Evolutionary conservation across 2,797 vertebrate species (phyloP), one percentile per base, ranked within the genome.

Genomic region (Hypotaenidia philippensis): DNA sequence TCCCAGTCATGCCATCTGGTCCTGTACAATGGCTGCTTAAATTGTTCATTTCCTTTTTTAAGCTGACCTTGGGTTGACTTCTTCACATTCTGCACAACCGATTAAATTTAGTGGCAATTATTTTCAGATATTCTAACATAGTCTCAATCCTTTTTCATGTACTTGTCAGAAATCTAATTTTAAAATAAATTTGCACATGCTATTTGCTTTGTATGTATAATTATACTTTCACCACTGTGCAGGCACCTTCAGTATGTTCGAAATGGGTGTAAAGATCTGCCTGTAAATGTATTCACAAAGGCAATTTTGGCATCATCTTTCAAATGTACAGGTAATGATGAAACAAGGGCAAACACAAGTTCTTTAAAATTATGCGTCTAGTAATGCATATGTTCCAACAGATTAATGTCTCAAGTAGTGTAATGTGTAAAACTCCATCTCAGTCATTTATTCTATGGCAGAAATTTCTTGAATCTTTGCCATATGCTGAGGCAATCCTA

Each of bases 21-120:
- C 66, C 15, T 60, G 38, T 91, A 81, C 20, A 83, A 90, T 60
- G 60, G 47, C 40, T 93, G 60, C n/a, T 82, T 60, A 91, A 96
- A 89, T 68, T 0, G 2, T 90, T 92, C 8, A 75, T 92, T 96
- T 92, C 90, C 86, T 93, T 91, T 91, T 90, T 86, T 72, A 82
- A 68, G 77, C 32, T 81, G 81, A 81, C 60, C 83, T 96, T 89
- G 87, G 6, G 1, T 38, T 93, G 85, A 95, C 87, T 91, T 92
- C 57, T 76, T 93, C 55, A 83, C 70, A 79, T 93, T 95, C 69
- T 47, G 79, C 34, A 53, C 60, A 91, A 77, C 76, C 92, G 87
- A 94, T 79, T 94, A 89, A 94, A 96, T 82, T 92, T 92, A 94
- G 83, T 60, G 65, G 36, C 38, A 94, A 65, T 93, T 96, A 93